Percentiles rank a stretch among this genome's conserved stretches.
These are phyloP conservation scores for Deilephila porcellus DNA, from an alignment of 2,888 invertebrate species.

Conservation along the genomic window DNA sequence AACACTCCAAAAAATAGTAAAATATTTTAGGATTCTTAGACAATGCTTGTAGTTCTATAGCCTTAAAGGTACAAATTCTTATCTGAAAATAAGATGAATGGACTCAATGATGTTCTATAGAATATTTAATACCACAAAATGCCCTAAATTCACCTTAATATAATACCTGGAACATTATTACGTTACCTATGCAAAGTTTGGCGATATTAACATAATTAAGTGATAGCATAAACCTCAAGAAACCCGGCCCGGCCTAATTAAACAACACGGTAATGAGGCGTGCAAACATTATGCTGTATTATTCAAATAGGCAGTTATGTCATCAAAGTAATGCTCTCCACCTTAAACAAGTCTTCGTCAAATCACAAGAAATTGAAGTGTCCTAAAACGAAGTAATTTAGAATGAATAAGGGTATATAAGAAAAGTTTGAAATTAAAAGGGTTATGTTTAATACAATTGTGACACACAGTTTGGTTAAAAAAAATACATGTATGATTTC, in stretches of 20 bases:
- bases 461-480: no score
- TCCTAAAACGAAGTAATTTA: no score
- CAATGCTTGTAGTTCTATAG: no score
- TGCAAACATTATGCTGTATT: background rate
- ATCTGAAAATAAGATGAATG: no score
- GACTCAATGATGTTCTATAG: background rate
- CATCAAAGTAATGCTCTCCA: background rate
- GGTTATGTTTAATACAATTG: no score
- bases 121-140: background rate
- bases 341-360: background rate
- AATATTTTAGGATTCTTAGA: no score
- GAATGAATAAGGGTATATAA: no score
- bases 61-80: no score
- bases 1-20: no score
- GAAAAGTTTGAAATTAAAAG: no score
- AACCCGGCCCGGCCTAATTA: constrained; percentile 5
- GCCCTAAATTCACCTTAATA: background rate
- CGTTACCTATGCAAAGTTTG: background rate
- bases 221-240: background rate
- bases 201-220: constrained; percentile 11
- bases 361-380: no score
- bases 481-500: no score
- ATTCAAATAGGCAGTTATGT: background rate
- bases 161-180: background rate
- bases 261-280: background rate